These are phyloP conservation scores for Sarcophaga bullata DNA, from an alignment of 1,140 invertebrate species.

Conservation along the genomic window DNA sequence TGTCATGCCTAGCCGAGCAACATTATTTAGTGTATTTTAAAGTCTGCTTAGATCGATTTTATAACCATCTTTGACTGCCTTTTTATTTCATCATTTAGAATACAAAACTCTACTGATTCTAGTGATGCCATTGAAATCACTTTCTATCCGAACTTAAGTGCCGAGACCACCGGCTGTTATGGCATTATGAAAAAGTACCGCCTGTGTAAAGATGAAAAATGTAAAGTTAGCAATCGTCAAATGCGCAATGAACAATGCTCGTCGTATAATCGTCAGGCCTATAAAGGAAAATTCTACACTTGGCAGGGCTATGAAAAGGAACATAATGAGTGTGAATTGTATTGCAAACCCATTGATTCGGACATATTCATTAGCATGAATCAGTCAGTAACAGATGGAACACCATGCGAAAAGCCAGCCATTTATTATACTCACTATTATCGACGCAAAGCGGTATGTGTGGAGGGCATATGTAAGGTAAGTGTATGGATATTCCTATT, in stretches of 20 bases:
- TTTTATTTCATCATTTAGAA: conserved; percentile 41
- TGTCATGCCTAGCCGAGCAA: too few relatives aligned
- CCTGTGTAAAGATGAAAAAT: conserved; percentile 77
- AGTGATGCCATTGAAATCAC: conserved; percentile 40
- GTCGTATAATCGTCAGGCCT: conserved; percentile 80
- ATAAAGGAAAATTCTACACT: conserved; percentile 79
- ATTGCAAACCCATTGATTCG: conserved; percentile 82
- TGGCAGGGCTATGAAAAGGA: conserved; percentile 86
- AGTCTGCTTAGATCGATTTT: neutral
- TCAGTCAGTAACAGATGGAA: conserved; percentile 84
- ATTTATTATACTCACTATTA: conserved; percentile 66
- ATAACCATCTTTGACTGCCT: neutral
- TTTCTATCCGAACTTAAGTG: conserved; percentile 54
- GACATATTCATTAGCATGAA: conserved; percentile 88
- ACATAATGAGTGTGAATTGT: conserved; percentile 75
- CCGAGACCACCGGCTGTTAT: conserved; percentile 67
- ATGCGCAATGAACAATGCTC: conserved; percentile 62
- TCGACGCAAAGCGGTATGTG: conserved; percentile 75
- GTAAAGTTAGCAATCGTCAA: conserved; percentile 46
- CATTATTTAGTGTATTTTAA: too few relatives aligned
- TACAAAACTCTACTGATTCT: conserved; percentile 46
- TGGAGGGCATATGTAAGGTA: conserved; percentile 86
- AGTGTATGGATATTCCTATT: conserved; percentile 50
- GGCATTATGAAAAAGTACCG: conserved; percentile 75
- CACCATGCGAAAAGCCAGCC: conserved; percentile 74